These are phyloP conservation scores for Anoncus sp. DNA, from an alignment of 2,888 invertebrate genomes.

Conservation along the genomic window DNA sequence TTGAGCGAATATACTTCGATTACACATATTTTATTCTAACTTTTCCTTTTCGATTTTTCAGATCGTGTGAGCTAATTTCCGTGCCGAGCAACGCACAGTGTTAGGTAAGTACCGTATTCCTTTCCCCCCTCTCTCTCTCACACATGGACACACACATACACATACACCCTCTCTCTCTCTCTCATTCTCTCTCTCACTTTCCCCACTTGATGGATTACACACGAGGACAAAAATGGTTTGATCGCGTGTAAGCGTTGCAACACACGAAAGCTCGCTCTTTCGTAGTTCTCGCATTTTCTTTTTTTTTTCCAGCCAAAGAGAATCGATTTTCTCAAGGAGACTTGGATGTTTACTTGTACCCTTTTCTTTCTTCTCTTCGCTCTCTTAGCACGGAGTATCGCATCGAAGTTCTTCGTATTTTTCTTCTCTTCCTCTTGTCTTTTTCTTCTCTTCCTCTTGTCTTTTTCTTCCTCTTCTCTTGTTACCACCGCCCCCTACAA, in stretches of 20 bases:
- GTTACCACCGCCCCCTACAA: neutral
- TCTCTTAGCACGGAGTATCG: neutral
- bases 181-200: neutral
- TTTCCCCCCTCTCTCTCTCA: neutral
- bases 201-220: conserved; percentile 16
- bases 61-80: conserved; percentile 7
- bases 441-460: conserved; percentile 8
- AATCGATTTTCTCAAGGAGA: conserved; percentile 60
- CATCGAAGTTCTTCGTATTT: conserved; percentile 22
- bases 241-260: conserved; percentile 54
- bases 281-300: conserved; percentile 22
- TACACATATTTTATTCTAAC: neutral
- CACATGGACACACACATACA: no score
- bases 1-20: no score
- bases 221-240: conserved; percentile 39
- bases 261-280: conserved; percentile 29
- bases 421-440: neutral
- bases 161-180: conserved; percentile 4
- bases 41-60: conserved; percentile 4
- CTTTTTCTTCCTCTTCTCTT: conserved; percentile 6
- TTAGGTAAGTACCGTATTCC: conserved; percentile 30
- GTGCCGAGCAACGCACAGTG: neutral
- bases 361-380: conserved; percentile 30
- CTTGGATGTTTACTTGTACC: conserved; percentile 33
- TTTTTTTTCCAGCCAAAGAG: conserved; percentile 14